These are phyloP conservation scores for Podiceps cristatus DNA, from an alignment of 2,113 vertebrate species.

Conservation along the genomic window DNA sequence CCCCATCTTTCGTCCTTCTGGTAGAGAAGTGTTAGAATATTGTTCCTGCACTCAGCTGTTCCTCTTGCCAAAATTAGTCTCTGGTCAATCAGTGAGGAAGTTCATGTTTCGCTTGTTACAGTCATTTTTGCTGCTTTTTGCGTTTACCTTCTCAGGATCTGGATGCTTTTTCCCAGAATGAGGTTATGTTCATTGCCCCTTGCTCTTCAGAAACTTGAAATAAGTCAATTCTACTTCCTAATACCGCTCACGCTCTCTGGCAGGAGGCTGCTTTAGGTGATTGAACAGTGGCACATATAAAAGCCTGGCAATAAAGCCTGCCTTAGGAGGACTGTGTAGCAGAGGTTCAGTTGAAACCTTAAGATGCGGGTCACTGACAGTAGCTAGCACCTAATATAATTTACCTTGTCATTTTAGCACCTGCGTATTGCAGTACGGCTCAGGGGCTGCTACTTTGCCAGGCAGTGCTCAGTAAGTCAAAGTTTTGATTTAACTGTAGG, in stretches of 20 bases:
- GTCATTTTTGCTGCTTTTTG: background rate
- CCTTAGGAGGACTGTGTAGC: background rate
- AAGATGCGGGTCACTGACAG: background rate
- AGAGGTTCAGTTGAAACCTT: background rate
- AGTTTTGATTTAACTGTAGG: background rate
- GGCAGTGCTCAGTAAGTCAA: background rate
- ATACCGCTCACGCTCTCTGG: background rate
- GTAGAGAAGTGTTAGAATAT: background rate
- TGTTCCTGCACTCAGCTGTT: background rate
- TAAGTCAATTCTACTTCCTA: background rate
- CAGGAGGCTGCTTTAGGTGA: background rate
- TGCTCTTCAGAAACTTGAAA: background rate
- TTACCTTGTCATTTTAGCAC: background rate
- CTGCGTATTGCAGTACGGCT: background rate
- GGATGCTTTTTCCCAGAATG: background rate
- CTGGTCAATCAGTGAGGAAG: background rate
- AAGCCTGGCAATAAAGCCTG: background rate
- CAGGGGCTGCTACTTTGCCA: background rate
- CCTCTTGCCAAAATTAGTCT: background rate
- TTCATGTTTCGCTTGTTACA: fast-evolving
- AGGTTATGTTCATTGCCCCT: background rate
- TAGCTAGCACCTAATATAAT: background rate
- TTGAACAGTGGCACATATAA: background rate
- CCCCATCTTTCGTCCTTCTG: background rate
- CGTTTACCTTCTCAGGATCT: background rate